Percentiles rank a stretch among this genome's conserved stretches.
Conservation (phyloP, 1,140 invertebrate species). For the Ceratina japonica region DNA sequence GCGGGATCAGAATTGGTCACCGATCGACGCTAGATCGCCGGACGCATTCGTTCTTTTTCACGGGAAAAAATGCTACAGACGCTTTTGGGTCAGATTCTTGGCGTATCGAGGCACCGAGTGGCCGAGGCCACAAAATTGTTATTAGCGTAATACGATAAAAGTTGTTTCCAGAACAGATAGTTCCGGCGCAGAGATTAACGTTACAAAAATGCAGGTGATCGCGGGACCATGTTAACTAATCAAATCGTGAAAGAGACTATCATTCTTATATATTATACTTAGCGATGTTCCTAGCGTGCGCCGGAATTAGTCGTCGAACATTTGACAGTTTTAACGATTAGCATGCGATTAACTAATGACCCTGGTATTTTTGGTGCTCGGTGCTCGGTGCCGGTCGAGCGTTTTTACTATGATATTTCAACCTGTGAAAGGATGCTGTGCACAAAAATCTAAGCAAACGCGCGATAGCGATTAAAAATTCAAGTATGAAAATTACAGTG, state of each 20-base stretch:
- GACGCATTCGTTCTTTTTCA: conserved; percentile 3
- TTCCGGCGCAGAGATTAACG: background rate
- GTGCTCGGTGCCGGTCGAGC: background rate
- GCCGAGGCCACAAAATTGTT: conserved; percentile 29
- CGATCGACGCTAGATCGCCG: background rate
- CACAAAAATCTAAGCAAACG: background rate
- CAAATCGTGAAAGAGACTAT: conserved; percentile 20
- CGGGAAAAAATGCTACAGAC: background rate
- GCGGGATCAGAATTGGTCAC: conserved; percentile 2
- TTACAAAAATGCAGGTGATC: conserved; percentile 9
- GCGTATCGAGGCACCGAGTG: conserved; percentile 19
- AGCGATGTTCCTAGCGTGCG: conserved; percentile 3
- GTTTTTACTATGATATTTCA: background rate
- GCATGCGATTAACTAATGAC: background rate
- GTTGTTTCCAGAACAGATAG: background rate
- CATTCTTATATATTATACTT: conserved; percentile 6
- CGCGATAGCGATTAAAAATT: background rate
- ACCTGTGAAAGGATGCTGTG: background rate
- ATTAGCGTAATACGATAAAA: no score
- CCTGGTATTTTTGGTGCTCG: background rate
- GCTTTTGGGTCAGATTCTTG: conserved; percentile 30
- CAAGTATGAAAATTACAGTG: background rate
- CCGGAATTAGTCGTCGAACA: background rate
- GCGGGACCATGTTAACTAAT: conserved; percentile 35
- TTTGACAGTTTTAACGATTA: background rate